Conservation (phyloP, 2,113 vertebrate species). For the Pitta sordida region DNA sequence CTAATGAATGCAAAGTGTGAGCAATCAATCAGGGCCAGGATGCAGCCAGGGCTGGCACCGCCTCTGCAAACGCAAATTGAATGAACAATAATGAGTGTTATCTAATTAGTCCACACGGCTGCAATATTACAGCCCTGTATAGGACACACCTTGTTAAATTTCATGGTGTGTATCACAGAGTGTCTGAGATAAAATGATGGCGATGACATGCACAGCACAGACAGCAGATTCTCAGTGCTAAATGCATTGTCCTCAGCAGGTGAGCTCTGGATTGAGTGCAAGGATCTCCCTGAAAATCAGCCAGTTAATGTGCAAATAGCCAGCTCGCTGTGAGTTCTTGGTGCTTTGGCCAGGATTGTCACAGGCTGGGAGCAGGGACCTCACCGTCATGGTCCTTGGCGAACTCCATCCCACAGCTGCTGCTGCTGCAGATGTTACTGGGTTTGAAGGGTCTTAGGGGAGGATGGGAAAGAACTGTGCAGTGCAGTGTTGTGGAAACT, state of each 20-base stretch:
- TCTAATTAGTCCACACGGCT: constrained; percentile 50
- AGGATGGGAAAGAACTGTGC: neutral
- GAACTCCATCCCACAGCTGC: accelerated
- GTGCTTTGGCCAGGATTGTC: neutral
- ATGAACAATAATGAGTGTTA: constrained; percentile 23
- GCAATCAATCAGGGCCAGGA: constrained; percentile 2
- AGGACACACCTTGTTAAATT: constrained; percentile 44
- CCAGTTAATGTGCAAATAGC: neutral
- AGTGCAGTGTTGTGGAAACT: accelerated
- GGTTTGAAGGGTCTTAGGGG: accelerated
- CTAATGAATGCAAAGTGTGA: neutral
- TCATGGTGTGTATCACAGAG: neutral
- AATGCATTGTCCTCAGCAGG: neutral
- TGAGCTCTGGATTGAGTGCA: neutral
- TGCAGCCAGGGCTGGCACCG: neutral
- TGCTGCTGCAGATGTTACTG: neutral
- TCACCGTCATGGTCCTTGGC: accelerated
- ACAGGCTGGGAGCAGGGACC: neutral
- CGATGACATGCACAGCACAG: neutral
- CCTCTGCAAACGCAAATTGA: constrained; percentile 35
- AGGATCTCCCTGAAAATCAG: neutral
- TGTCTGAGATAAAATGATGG: neutral
- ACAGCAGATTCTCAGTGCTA: neutral
- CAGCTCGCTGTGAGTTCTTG: neutral
- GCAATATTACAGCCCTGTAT: neutral